These are phyloP conservation scores for Egretta garzetta DNA, from an alignment of 2,113 vertebrate species.

Conservation along the genomic window DNA sequence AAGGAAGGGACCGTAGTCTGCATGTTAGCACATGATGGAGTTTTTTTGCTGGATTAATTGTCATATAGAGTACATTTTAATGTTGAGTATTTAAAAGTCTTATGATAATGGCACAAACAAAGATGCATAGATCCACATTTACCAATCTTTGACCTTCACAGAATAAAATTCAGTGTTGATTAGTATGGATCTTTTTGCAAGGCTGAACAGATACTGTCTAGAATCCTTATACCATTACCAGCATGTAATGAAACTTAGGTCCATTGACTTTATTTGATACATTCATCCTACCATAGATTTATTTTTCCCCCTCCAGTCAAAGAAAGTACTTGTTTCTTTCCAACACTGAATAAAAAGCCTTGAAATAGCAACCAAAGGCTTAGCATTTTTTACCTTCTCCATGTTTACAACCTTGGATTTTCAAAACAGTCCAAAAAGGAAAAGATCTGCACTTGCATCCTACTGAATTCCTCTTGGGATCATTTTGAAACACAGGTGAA, in stretches of 20 bases:
- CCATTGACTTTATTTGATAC: background rate
- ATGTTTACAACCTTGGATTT: background rate
- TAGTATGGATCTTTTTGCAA: background rate
- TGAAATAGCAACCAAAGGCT: background rate
- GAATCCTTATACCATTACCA: background rate
- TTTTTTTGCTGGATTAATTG: background rate
- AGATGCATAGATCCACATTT: background rate
- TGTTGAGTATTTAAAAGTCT: background rate
- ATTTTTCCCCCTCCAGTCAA: background rate
- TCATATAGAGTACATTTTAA: accelerated
- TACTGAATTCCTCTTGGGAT: background rate
- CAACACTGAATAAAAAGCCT: background rate
- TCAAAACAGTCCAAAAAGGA: background rate
- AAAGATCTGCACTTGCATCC: background rate
- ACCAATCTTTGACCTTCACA: background rate
- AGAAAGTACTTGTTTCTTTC: background rate
- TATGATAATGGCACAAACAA: background rate
- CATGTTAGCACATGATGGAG: accelerated
- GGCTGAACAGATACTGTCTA: background rate
- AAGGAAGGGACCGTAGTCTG: background rate
- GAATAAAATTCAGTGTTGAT: background rate
- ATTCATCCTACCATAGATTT: background rate
- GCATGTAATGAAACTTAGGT: background rate
- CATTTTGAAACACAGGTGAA: background rate
- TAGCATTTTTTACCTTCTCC: background rate